Evolutionary conservation across 2,888 invertebrate genomes (phyloP).

Genomic region (Drosophila percnosoma): DNA sequence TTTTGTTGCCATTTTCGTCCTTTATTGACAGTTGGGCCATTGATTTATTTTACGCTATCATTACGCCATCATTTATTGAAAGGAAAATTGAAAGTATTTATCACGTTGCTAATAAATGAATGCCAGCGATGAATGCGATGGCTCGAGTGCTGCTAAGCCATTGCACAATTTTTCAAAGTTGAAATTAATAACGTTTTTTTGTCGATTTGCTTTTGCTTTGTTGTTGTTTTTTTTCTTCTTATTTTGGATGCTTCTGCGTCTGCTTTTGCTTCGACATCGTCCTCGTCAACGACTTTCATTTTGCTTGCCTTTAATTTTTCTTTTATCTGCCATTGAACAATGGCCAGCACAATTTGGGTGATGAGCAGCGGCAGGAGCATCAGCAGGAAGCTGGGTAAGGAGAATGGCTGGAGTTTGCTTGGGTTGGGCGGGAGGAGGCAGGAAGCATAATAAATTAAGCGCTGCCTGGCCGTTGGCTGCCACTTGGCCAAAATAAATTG

Average conservation of each 20-base stretch:
- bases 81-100: conserved; percentile 80
- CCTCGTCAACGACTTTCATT: conserved; percentile 61
- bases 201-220: conserved; percentile 6
- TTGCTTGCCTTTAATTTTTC: conserved; percentile 79
- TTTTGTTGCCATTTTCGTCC: background rate
- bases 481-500: conserved; percentile 81
- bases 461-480: conserved; percentile 78
- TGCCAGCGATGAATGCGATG: conserved; percentile 47
- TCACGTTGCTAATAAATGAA: conserved; percentile 79
- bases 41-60: conserved; percentile 74
- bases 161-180: conserved; percentile 78
- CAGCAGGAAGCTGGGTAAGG: background rate
- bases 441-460: conserved; percentile 80
- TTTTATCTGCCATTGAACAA: conserved; percentile 81
- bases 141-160: conserved; percentile 68
- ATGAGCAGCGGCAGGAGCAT: conserved; percentile 39
- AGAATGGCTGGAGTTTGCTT: conserved; percentile 7
- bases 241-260: conserved; percentile 29
- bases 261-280: conserved; percentile 7
- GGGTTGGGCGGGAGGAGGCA: conserved; percentile 23
- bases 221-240: conserved; percentile 11
- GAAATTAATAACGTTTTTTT: conserved; percentile 75
- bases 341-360: conserved; percentile 69
- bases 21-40: conserved; percentile 51
- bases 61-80: conserved; percentile 80